Evolutionary conservation across 92 coral and sea anemone genomes (phyloP).

Genomic region (Palythoa caribaeorum): DNA sequence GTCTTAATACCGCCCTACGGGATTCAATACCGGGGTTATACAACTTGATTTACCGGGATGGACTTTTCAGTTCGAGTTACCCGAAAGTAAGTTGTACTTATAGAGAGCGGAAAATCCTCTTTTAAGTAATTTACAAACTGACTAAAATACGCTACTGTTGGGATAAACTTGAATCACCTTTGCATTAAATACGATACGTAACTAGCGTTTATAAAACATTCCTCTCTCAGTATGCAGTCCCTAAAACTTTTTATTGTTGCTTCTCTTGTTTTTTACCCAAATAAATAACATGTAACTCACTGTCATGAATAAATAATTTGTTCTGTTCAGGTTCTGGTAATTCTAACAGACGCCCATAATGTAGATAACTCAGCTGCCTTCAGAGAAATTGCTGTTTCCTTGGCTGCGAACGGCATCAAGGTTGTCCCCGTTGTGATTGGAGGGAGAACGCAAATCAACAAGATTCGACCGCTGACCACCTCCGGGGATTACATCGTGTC

Average conservation of each 20-base stretch:
- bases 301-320: not conserved
- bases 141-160: no score
- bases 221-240: no score
- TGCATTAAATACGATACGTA: no score
- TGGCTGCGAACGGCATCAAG: conserved; percentile 68
- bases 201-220: no score
- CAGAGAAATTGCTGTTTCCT: conserved; percentile 61
- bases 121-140: no score
- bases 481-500: conserved; percentile 73
- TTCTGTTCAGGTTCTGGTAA: conserved; percentile 68
- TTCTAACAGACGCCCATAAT: conserved; percentile 77
- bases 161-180: no score
- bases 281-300: not conserved
- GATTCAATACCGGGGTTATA: conserved; percentile 80
- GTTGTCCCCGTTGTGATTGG: conserved; percentile 82
- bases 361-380: conserved; percentile 64
- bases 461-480: conserved; percentile 69
- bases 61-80: conserved; percentile 56
- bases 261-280: not conserved
- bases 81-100: conserved; percentile 66
- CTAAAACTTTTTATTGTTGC: no score
- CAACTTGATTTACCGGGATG: conserved; percentile 63
- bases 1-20: conserved; percentile 76
- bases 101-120: no score
- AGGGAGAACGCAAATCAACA: conserved; percentile 54